A percentile compares a stretch with the other conserved stretches of the same genome.
phyloP scores from a whole-genome alignment of 2,113 vertebrate species.

The Anser brachyrhynchus region DNA sequence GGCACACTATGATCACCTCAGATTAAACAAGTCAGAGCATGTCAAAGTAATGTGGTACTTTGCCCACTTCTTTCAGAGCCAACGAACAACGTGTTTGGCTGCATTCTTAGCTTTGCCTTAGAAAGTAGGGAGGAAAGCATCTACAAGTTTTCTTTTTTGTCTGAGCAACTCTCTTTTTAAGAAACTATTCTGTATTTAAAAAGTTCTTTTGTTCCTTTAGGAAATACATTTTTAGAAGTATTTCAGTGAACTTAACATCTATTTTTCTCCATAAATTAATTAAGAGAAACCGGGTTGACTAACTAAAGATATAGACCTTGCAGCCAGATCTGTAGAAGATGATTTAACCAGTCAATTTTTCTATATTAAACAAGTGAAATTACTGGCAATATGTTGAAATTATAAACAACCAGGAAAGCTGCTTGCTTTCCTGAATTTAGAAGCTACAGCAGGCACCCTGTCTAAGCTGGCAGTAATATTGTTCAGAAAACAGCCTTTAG shows the following conservation, averaged over 20 bases:
- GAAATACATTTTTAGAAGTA: background rate
- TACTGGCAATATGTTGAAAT: background rate
- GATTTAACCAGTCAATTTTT: background rate
- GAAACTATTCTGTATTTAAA: accelerated
- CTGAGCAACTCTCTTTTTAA: background rate
- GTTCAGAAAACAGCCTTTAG: background rate
- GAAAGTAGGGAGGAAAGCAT: background rate
- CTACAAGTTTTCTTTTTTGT: accelerated
- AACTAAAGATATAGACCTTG: background rate
- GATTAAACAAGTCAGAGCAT: background rate
- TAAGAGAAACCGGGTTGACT: background rate
- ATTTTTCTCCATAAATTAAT: background rate
- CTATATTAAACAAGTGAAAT: accelerated
- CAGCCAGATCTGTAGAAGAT: background rate
- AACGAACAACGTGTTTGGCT: background rate
- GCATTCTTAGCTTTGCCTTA: background rate
- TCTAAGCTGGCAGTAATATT: background rate
- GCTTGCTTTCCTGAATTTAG: background rate
- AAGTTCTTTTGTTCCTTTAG: background rate
- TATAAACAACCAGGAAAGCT: no score
- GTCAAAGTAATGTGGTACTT: background rate
- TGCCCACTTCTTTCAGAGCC: background rate
- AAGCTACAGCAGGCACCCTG: background rate
- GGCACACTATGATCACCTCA: accelerated
- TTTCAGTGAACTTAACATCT: background rate